Conservation (phyloP, 2,888 invertebrate genomes). For the Troglohyphantes excavatus region DNA sequence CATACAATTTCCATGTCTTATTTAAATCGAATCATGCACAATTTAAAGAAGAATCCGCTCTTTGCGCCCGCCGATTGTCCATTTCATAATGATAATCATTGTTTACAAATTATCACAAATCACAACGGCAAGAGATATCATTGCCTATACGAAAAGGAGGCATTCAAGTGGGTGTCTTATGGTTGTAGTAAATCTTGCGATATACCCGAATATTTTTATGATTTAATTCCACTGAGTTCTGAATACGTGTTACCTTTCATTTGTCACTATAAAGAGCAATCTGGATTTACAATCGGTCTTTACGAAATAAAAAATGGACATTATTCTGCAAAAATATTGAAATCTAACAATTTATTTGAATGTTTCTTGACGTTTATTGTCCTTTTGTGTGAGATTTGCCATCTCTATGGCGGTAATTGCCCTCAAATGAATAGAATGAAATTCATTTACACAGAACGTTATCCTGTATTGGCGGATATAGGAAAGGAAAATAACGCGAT, state of each 20-base stretch:
- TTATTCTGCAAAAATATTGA: slow-evolving; percentile 7
- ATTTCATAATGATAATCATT: no score
- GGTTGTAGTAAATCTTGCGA: slow-evolving; percentile 23
- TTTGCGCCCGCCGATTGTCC: no score
- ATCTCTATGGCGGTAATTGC: not conserved
- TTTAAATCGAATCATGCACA: no score
- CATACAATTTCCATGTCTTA: no score
- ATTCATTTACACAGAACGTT: slow-evolving; percentile 32
- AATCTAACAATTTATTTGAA: slow-evolving; percentile 26
- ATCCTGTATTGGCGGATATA: slow-evolving; percentile 26
- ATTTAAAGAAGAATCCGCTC: no score
- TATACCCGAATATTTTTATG: slow-evolving; percentile 46
- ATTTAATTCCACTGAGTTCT: slow-evolving; percentile 12
- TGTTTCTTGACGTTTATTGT: slow-evolving; percentile 24
- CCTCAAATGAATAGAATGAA: slow-evolving; percentile 26
- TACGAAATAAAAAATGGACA: slow-evolving; percentile 4
- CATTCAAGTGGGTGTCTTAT: not conserved
- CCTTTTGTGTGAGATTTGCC: not conserved
- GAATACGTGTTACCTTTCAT: slow-evolving; percentile 30
- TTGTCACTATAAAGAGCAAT: slow-evolving; percentile 1
- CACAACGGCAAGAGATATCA: no score
- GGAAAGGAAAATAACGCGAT: not conserved
- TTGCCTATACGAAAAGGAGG: no score
- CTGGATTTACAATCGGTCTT: slow-evolving; percentile 13
- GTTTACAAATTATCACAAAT: no score